Base-by-base conservation (phyloP, 2,113 vertebrate genomes). In the Calyptomena viridis region DNA sequence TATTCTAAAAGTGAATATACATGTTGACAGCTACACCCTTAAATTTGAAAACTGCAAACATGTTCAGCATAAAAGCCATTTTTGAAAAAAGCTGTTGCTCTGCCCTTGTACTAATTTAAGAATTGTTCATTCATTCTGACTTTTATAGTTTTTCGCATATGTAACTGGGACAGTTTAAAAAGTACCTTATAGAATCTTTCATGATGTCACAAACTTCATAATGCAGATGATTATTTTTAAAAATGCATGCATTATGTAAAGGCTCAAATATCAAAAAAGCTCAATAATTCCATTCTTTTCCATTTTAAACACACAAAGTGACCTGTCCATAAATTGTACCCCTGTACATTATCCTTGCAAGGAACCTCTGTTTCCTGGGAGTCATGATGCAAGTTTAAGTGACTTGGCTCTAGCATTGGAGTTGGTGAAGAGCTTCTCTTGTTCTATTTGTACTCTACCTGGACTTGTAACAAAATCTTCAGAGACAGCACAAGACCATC, bases 11-110 rank as follows among this genome's bases (percentile, higher is more conserved):
- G 88, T 90, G 93, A 97, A 96, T 97, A 95, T 97, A 96, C 89
- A 95, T 96, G 96, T 97, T 97, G 96, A 98, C 93, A 97, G 87
- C 95, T 97, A 93, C 96, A 97, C 95, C 96, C 96, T 89, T 97
- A 96, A 94, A 97, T 94, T 80, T 97, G 94, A 96, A 95, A 96
- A 96, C 97, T 96, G 96, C 83, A 97, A 97, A 97, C 80, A 96
- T 93, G 97, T 97, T 96, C 89, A 92, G 95, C 93, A 82, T 97
- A 94, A 97, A 96, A 97, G 96, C 89, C 90, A 73, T 74, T 94
- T 87, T 66, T 95, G 75, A 93, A 93, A 96, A 97, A 96, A 96
- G 72, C 89, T 92, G 93, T 89, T 96, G 86, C 92, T 96, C 78
- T 96, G 84, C 93, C 96, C 94, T 91, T 94, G 71, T 97, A 96